A percentile compares a stretch with the other conserved stretches of the same genome.
phyloP scores from a whole-genome alignment of 2,888 invertebrate species.

The Abrostola triplasia region DNA sequence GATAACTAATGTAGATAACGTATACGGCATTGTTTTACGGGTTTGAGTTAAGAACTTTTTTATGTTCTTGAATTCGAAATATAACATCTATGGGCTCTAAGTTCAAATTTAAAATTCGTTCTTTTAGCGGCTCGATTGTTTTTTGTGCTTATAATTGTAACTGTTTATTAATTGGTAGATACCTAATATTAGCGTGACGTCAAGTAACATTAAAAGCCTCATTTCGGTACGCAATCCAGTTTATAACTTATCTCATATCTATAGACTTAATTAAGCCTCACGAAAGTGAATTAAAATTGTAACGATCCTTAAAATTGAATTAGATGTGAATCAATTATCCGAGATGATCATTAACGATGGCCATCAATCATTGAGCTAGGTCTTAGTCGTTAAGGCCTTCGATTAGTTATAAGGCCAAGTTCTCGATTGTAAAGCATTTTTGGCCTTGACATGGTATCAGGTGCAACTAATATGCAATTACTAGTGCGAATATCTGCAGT shows the following conservation, averaged over 20 bases:
- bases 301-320: slow-evolving; percentile 49
- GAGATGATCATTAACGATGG: slow-evolving; percentile 56
- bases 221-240: neutral
- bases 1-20: slow-evolving; percentile 20
- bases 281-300: slow-evolving; percentile 38
- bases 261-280: slow-evolving; percentile 10
- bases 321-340: slow-evolving; percentile 67
- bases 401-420: slow-evolving; percentile 46
- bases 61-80: too few relatives aligned
- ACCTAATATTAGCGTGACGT: neutral
- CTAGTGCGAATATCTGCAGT: slow-evolving; percentile 14
- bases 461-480: slow-evolving; percentile 34
- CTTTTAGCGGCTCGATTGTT: neutral
- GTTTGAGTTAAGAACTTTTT: neutral
- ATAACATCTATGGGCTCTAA: neutral
- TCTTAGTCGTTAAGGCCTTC: slow-evolving; percentile 58
- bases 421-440: slow-evolving; percentile 32
- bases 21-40: slow-evolving; percentile 4
- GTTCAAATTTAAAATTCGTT: neutral
- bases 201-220: neutral
- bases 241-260: neutral
- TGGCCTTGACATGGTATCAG: slow-evolving; percentile 41
- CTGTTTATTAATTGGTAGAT: neutral
- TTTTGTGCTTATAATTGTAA: neutral
- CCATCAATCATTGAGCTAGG: slow-evolving; percentile 60